Evolutionary conservation across 2,888 invertebrate species (phyloP), one percentile per base, ranked within the genome.

Genomic region (Euplexia lucipara): DNA sequence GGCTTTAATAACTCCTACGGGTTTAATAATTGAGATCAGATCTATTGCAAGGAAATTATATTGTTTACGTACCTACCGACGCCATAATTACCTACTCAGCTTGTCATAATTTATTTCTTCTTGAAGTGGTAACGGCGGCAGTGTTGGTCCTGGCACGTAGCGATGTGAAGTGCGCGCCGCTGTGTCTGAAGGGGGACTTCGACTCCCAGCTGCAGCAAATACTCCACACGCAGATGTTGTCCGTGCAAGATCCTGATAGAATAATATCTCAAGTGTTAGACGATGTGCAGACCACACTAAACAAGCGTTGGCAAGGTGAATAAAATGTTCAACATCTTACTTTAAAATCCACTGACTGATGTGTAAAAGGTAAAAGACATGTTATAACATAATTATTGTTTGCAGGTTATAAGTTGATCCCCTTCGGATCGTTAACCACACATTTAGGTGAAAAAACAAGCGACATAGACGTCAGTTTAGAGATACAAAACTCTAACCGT

Each of bases 401-500:
- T 65, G 0, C 75, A 85, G 85, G 67, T 16, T 58, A 60, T n/a
- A 57, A 60, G 39, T 65, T 82, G 9, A 35, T 30, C 1, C 68
- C 72, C 8, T 72, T 65, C 30, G 84, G 85, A 0, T 82, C 85
- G 0, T 34, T 81, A 12, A 64, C 54, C 7, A 69, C 76, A 5
- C 83, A 82, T 0, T 67, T 86, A 26, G 77, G 71, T 4, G n/a
- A 62, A 8, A 59, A 64, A 22, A 37, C 58, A 18, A 85, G 85
- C 30, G 86, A 85, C 62, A 49, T 68, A 1, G 86, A 86, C 64
- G 69, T 78, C 39, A 64, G 59, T 52, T 56, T 78, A 2, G n/a
- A 42, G 3, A 26, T 83, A 16, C 72, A 75, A 5, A 39, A 62
- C 35, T 51, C 51, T 26, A 45, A 60, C 37, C n/a, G 20, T 7